Conservation (phyloP, 2,888 invertebrate species). For the Neoitamus cyanurus region DNA sequence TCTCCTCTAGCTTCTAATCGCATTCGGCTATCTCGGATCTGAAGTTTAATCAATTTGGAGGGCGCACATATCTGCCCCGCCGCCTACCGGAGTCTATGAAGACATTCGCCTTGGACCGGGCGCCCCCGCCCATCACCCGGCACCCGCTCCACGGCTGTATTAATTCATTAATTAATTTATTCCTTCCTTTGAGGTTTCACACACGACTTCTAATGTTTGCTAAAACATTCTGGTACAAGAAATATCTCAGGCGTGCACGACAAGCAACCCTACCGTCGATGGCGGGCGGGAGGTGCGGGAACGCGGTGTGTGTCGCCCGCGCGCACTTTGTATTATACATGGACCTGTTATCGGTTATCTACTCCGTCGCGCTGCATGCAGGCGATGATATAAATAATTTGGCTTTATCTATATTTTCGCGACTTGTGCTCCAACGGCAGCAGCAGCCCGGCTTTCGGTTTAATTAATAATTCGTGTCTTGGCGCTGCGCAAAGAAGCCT, state of each 20-base stretch:
- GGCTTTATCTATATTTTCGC: conserved; percentile 43
- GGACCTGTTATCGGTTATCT: conserved; percentile 38
- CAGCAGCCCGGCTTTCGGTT: neutral
- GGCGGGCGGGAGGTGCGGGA: neutral
- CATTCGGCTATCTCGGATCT: conserved; percentile 51
- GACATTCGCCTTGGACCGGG: conserved; percentile 34
- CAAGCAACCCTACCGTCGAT: neutral
- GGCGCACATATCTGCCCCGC: conserved; percentile 40
- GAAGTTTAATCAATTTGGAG: conserved; percentile 53
- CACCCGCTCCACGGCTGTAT: conserved; percentile 39
- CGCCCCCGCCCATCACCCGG: neutral
- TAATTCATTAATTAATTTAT: conserved; percentile 53
- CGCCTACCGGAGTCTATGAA: conserved; percentile 38
- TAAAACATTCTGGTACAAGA: conserved; percentile 38
- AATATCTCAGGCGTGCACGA: conserved; percentile 18
- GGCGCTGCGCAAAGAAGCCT: conserved; percentile 15
- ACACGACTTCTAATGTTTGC: conserved; percentile 46
- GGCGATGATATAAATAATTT: conserved; percentile 38
- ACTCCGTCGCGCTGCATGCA: conserved; percentile 26
- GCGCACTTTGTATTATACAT: conserved; percentile 29
- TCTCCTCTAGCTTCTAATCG: conserved; percentile 49
- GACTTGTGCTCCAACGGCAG: neutral
- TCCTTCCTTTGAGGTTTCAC: conserved; percentile 49
- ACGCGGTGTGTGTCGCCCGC: neutral
- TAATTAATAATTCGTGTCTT: conserved; percentile 43